These are phyloP conservation scores for Sylvietta virens DNA, from an alignment of 2,113 vertebrate species.

Conservation along the genomic window DNA sequence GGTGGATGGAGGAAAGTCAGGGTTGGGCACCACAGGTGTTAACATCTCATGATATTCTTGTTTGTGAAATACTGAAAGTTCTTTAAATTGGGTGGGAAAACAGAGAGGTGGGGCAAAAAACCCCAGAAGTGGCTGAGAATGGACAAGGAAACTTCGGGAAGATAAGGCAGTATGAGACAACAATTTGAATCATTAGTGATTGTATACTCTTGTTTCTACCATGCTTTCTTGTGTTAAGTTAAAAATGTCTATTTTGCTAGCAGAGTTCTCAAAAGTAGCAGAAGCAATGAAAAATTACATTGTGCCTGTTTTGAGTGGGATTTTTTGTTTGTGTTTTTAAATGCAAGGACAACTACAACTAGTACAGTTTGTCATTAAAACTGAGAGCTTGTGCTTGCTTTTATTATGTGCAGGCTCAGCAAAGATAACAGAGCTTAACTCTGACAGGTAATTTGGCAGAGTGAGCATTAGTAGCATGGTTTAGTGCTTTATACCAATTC, in stretches of 20 bases:
- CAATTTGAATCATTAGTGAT: not conserved
- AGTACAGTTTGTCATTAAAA: not conserved
- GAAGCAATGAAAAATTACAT: not conserved
- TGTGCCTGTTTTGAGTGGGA: not conserved
- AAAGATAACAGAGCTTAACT: not conserved
- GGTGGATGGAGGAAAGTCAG: not conserved
- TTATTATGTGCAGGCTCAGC: not conserved
- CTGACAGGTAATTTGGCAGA: not conserved
- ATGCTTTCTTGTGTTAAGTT: not conserved
- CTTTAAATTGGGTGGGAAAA: not conserved
- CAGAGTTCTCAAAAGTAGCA: not conserved
- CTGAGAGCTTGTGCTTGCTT: not conserved
- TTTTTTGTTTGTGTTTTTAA: not conserved
- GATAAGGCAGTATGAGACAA: not conserved
- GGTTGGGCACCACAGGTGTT: not conserved
- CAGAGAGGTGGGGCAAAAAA: not conserved
- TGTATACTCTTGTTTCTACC: not conserved
- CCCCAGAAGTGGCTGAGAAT: not conserved
- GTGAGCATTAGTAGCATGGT: not conserved
- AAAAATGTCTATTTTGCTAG: not conserved
- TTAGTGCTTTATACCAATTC: not conserved
- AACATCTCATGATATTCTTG: rapidly evolving
- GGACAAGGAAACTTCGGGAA: not conserved
- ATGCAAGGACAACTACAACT: not conserved
- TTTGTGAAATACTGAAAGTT: not conserved